Evolutionary conservation across 2,888 invertebrate species (phyloP).

Genomic region (Onthophagus sagittarius): DNA sequence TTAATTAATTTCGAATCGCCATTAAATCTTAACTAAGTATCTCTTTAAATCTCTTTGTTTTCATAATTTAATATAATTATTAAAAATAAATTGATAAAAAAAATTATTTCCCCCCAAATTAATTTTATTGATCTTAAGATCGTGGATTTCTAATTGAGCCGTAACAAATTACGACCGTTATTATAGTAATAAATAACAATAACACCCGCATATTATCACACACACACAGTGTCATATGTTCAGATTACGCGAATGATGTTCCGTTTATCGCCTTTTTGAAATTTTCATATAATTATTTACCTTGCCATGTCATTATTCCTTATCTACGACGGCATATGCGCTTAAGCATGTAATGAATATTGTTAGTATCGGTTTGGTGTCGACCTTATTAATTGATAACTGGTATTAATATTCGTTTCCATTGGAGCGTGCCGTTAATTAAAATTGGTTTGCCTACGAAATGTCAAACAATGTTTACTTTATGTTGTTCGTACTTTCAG

Average conservation of each 20-base stretch:
- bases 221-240: slow-evolving; percentile 22
- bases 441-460: neutral
- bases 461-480: neutral
- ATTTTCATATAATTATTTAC: slow-evolving; percentile 12
- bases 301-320: neutral
- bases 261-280: slow-evolving; percentile 5
- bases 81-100: too few relatives aligned
- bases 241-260: slow-evolving; percentile 18
- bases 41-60: too few relatives aligned
- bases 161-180: neutral
- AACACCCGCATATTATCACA: slow-evolving; percentile 13
- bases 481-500: neutral
- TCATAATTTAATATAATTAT: too few relatives aligned
- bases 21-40: too few relatives aligned
- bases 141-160: neutral
- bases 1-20: too few relatives aligned
- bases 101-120: too few relatives aligned
- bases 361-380: neutral
- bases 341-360: neutral
- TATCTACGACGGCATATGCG: neutral
- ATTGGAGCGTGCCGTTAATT: neutral
- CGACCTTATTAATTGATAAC: neutral
- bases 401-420: neutral
- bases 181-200: neutral
- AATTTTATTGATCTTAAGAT: neutral